These are phyloP conservation scores for Edolisoma coerulescens DNA, from an alignment of 2,113 vertebrate genomes.

Conservation along the genomic window DNA sequence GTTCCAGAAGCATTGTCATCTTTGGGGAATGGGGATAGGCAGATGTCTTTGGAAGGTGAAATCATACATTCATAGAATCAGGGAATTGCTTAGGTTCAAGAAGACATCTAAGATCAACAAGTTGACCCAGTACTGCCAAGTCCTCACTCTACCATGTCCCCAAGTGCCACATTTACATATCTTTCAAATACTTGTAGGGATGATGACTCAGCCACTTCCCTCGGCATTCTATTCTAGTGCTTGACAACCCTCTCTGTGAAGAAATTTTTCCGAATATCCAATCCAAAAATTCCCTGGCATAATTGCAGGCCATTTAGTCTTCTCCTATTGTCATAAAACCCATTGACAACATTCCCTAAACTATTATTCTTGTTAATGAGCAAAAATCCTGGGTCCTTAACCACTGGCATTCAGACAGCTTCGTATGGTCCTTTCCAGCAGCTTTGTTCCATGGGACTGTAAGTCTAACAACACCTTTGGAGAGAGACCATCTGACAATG, in stretches of 20 bases:
- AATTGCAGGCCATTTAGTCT: not conserved
- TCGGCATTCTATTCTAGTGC: not conserved
- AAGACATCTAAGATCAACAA: not conserved
- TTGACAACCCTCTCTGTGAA: not conserved
- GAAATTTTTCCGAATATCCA: not conserved
- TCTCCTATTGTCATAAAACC: not conserved
- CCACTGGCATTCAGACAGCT: not conserved
- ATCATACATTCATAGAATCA: not conserved
- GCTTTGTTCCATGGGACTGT: not conserved
- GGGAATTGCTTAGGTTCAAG: not conserved
- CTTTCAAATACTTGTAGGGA: not conserved
- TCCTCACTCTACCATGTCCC: not conserved
- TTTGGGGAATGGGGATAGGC: not conserved
- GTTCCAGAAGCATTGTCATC: not conserved
- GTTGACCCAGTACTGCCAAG: not conserved
- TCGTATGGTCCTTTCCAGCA: not conserved
- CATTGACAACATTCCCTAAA: not conserved
- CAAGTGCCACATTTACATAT: not conserved
- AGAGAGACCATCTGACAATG: not conserved
- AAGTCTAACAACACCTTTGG: not conserved
- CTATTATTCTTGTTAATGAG: not conserved
- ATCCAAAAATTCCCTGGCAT: not conserved
- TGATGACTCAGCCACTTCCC: not conserved
- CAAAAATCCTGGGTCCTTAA: not conserved
- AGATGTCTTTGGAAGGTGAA: not conserved